Percentiles rank a stretch among this genome's conserved stretches.
These are phyloP conservation scores for Montipora foliosa DNA, from an alignment of 64 coral and sea anemone genomes.

Conservation along the genomic window DNA sequence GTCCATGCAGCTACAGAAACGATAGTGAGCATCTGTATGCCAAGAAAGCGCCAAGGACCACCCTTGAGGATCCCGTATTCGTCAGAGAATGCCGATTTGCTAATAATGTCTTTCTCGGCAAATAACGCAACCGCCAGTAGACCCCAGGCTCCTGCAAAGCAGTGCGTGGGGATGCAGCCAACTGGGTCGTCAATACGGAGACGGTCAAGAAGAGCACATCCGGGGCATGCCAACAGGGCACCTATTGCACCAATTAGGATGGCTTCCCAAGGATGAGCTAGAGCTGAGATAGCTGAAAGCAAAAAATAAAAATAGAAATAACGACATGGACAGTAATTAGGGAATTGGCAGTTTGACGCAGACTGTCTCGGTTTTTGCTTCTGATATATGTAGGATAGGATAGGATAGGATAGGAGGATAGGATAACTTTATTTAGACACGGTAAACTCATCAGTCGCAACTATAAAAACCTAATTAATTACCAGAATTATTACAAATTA, in stretches of 20 bases:
- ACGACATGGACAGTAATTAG: no score
- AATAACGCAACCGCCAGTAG: conserved; percentile 71
- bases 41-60: conserved; percentile 69
- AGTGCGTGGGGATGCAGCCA: conserved; percentile 63
- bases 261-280: conserved; percentile 65
- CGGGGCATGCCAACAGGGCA: conserved; percentile 55
- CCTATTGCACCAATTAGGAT: conserved; percentile 78
- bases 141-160: conserved; percentile 79
- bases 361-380: no score
- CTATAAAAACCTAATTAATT: no score
- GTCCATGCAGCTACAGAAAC: conserved; percentile 58
- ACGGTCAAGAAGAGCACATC: conserved; percentile 45
- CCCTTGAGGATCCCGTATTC: conserved; percentile 85
- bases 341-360: no score
- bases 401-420: no score
- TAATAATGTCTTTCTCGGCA: conserved; percentile 54
- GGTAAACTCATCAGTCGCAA: no score
- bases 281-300: no score
- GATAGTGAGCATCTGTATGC: conserved; percentile 39
- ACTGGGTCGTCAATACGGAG: conserved; percentile 90
- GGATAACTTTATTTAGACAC: no score
- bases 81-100: conserved; percentile 31
- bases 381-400: no score
- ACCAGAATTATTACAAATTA: no score
- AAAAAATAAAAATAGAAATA: no score